Conservation (phyloP, 1,140 invertebrate species). For the Chironomus striatipennis region DNA sequence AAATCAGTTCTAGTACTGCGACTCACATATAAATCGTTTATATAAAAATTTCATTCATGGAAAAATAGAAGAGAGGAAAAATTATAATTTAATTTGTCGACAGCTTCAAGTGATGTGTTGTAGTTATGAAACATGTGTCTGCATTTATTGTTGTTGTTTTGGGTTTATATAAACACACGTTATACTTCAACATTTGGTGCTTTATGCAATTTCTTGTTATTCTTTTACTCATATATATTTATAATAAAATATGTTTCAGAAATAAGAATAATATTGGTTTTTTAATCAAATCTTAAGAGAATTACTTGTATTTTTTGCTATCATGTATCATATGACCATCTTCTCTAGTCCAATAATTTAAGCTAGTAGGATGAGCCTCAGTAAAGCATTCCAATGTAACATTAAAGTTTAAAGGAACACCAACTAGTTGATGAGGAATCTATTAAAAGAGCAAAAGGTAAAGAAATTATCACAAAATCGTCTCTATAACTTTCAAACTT, state of each 20-base stretch:
- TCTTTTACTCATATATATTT: too few species aligned
- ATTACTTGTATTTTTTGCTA: slow-evolving; percentile 62
- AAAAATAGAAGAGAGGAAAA: too few species aligned
- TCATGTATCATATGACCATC: slow-evolving; percentile 84
- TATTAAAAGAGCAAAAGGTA: background rate
- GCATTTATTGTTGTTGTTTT: background rate
- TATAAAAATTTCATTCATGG: too few species aligned
- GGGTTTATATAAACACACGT: background rate
- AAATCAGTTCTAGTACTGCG: too few species aligned
- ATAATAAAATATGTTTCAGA: too few species aligned
- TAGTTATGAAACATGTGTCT: background rate
- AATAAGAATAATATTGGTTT: too few species aligned
- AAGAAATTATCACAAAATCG: background rate
- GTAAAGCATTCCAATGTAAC: slow-evolving; percentile 82
- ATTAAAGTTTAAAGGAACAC: slow-evolving; percentile 66
- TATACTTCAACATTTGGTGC: too few species aligned
- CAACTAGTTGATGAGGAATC: slow-evolving; percentile 85
- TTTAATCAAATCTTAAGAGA: too few species aligned
- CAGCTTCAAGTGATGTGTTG: slow-evolving; percentile 2
- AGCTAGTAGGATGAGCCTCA: slow-evolving; percentile 80
- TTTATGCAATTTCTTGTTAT: too few species aligned
- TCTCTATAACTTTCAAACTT: background rate
- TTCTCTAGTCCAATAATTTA: slow-evolving; percentile 86
- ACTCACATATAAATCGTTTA: too few species aligned
- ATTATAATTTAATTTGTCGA: slow-evolving; percentile 22